Evolutionary conservation across 2,888 invertebrate genomes (phyloP), one percentile per base, ranked within the genome.

Genomic region (Antitype chi): DNA sequence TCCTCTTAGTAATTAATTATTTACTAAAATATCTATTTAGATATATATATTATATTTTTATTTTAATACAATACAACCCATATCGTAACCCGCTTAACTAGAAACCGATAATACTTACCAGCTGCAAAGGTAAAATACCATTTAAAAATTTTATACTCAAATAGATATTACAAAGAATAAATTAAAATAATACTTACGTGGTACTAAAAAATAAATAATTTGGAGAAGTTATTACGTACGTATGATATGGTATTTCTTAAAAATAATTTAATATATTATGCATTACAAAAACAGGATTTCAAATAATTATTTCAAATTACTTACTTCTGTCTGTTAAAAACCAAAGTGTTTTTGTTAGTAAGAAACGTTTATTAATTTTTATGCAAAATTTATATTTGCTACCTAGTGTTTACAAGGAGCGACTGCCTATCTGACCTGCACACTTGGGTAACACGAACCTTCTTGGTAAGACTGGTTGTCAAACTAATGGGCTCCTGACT

Each of bases 251-350:
- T 68, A 11, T 7, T 32, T 52, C n/a, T 11, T 53, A 32, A 6
- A 32, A 32, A 53, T 17, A 6, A 52, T 28, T 4, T 6, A 28
- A 49, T 5, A 15, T 28, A 9, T 17, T 17, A 17, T 32, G 6
- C 9, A 9, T 49, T 5, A 17, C 0, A 28, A 49, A 32, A 52
- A 32, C 0, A 9, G 6, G 4, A 32, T n/a, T 32, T 23, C 6
- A 32, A 52, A 52, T 0, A 32, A n/a, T 17, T 68, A 32, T n/a
- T 32, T 32, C 6, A 52, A 67, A 17, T 53, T 17, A 68, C 53
- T 68, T 53, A 68, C 67, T n/a, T 53, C 17, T 1, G 17, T n/a
- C 67, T 68, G 53, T n/a, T 11, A n/a, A 67, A 67, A 53, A 32
- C 9, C 5, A 67, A 67, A 11, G 9, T 17, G 2, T 49, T 28